Base-by-base conservation (phyloP, 2,797 vertebrate species). In the Sebastes iracundus region DNA sequence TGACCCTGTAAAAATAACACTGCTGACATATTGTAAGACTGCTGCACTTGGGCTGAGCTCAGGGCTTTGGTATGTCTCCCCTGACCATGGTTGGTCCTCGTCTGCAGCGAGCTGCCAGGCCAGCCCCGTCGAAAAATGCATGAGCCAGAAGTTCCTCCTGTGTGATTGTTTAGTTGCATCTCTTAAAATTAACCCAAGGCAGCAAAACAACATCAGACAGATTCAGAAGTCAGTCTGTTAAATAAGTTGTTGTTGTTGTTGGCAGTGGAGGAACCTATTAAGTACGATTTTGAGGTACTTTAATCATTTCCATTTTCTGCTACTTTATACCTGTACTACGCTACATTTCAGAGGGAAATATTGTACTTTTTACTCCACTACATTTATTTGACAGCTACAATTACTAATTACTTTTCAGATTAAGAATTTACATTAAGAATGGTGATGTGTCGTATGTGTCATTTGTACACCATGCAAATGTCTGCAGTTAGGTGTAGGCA, bases 1-100 rank as follows among this genome's bases (percentile, higher is more conserved):
- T 83, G 87, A 86, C 88, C 85, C 88, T 92, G 90, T 95, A 93
- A 95, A 95, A 94, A 95, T 95, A 94, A 94, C 94, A 91, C 82
- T 90, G 93, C 87, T 95, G 94, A 95, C 91, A 92, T 93, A 79
- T 76, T 89, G 86, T 81, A 90, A 91, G 88, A 86, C 86, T 86
- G 85, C 84, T 88, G 86, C 89, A 87, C 86, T 91, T 56, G 79
- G 89, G 85, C 80, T 95, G 92, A 95, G 91, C 92, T 95, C 93
- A 96, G 85, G 67, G 75, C 89, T 92, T 87, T 93, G 95, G 95
- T 95, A 96, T 96, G 94, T 94, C 89, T 92, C 87, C 82, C 67
- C 82, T 85, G 80, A 90, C 91, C 92, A 85, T 89, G 87, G 89
- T 87, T 90, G 88, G 92, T 94, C 89, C 83, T 91, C 86, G 83